Percentiles rank a stretch among this genome's conserved stretches.
Conservation (phyloP, 2,888 invertebrate species). For the Cephus rjabovi region DNA sequence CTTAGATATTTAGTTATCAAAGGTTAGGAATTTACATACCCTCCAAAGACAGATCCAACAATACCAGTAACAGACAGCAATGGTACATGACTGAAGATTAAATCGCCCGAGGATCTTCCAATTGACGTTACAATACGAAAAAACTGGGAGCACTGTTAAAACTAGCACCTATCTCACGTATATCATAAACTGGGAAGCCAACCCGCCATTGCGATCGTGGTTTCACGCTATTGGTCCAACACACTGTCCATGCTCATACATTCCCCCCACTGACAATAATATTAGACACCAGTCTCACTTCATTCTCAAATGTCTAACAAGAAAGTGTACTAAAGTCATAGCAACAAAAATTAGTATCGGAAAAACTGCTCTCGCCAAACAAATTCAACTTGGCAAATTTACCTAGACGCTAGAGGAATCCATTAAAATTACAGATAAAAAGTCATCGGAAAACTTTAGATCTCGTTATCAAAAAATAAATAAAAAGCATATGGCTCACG, state of each 20-base stretch:
- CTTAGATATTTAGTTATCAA: not conserved
- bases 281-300: not conserved
- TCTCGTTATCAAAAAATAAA: not conserved
- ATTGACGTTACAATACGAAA: not conserved
- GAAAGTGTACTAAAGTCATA: not conserved
- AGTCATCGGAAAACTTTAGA: not conserved
- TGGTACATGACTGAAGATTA: slow-evolving; percentile 52
- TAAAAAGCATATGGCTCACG: not conserved
- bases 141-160: slow-evolving; percentile 20
- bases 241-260: slow-evolving; percentile 23
- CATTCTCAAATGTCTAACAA: not conserved
- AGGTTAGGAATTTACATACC: slow-evolving; percentile 57
- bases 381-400: not conserved
- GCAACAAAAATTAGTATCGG: not conserved
- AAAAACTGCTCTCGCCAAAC: not conserved
- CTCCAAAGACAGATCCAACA: slow-evolving; percentile 57
- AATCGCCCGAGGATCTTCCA: not conserved
- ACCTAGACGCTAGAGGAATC: not conserved
- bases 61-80: slow-evolving; percentile 53
- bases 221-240: slow-evolving; percentile 68
- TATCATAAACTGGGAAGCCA: slow-evolving; percentile 54
- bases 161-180: slow-evolving; percentile 46
- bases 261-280: slow-evolving; percentile 4
- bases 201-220: slow-evolving; percentile 67
- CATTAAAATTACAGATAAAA: not conserved